A percentile compares a stretch with the other conserved stretches of the same genome.
Conservation (phyloP, 2,797 vertebrate genomes). For the Oreochromis mossambicus region DNA sequence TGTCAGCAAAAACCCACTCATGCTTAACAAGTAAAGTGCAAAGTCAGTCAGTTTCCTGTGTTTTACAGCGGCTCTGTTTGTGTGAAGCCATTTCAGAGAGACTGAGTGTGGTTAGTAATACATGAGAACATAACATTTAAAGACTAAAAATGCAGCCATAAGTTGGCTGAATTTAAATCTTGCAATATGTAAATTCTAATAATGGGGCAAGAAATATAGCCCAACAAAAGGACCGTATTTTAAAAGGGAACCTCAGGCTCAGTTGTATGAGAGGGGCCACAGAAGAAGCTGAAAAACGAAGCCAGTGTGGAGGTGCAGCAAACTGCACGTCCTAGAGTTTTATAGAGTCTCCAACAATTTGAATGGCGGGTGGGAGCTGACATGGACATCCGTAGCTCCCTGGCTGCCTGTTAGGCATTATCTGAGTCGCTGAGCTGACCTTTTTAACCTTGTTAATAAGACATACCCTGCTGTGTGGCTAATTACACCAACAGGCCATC, state of each 20-base stretch:
- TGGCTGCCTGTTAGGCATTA: neutral
- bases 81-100: neutral
- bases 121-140: neutral
- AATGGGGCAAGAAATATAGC: neutral
- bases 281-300: neutral
- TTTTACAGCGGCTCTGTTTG: neutral
- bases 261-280: neutral
- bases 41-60: neutral
- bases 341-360: neutral
- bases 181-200: neutral
- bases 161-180: neutral
- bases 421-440: neutral
- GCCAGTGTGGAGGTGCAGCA: neutral
- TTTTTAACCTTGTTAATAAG: neutral
- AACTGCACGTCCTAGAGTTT: neutral
- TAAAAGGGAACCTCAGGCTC: neutral
- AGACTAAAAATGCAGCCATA: neutral
- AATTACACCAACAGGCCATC: neutral
- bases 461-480: neutral
- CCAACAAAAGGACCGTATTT: neutral
- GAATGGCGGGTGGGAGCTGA: fast-evolving
- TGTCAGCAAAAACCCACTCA: neutral
- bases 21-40: constrained; percentile 3
- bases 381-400: neutral
- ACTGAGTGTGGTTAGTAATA: neutral